These are phyloP conservation scores for Spisula solida DNA, from an alignment of 2,888 invertebrate species.

Conservation along the genomic window DNA sequence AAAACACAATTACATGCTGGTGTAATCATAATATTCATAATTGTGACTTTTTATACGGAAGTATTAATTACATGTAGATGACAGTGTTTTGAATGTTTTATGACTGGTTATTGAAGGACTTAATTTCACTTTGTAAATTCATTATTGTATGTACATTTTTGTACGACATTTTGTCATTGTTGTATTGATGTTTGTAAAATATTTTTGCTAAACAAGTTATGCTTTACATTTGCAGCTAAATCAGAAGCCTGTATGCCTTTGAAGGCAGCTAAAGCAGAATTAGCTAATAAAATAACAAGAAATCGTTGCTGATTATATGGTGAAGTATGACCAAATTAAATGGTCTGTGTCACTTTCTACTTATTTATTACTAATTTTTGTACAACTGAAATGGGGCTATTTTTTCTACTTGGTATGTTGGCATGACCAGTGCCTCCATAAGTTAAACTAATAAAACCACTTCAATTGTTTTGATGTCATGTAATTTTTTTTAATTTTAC, in stretches of 20 bases:
- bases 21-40: no score
- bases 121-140: no score
- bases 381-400: conserved; percentile 29
- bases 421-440: neutral
- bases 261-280: conserved; percentile 33
- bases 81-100: neutral
- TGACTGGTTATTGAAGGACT: neutral
- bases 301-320: conserved; percentile 50
- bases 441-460: no score
- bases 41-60: neutral
- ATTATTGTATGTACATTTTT: neutral
- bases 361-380: conserved; percentile 1
- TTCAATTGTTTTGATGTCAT: no score
- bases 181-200: conserved; percentile 15
- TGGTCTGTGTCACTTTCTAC: conserved; percentile 73
- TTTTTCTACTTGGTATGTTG: neutral
- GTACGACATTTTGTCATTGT: conserved; percentile 12
- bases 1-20: no score
- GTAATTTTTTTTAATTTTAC: no score
- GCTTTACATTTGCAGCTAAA: conserved; percentile 52
- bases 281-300: conserved; percentile 29
- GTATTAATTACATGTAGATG: neutral
- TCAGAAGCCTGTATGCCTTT: conserved; percentile 27
- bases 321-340: conserved; percentile 72
- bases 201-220: conserved; percentile 34